phyloP scores from a whole-genome alignment of 2,888 invertebrate species.

The Trichacis sp. region DNA sequence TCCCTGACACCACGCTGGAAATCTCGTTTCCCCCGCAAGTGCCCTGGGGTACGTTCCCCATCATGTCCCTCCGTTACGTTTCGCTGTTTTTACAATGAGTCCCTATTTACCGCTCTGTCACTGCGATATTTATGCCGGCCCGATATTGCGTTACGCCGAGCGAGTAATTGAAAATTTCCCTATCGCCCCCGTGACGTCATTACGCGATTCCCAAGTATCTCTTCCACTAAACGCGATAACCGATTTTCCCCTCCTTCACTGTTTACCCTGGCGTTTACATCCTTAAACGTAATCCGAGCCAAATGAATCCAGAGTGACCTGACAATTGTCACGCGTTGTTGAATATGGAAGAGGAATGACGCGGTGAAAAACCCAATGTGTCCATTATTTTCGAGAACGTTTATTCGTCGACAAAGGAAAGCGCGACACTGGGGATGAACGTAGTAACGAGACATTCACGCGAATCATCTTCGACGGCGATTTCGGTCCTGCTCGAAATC shows the following conservation, averaged over 20 bases:
- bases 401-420: constrained; percentile 28
- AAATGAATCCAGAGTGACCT: background rate
- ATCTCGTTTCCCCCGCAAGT: constrained; percentile 38
- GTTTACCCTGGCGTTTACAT: background rate
- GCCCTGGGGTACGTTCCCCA: constrained; percentile 47
- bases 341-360: constrained; percentile 3
- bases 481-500: constrained; percentile 11
- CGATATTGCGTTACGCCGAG: constrained; percentile 62
- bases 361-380: background rate
- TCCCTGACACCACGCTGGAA: constrained; percentile 30
- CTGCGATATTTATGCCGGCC: constrained; percentile 65
- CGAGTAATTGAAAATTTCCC: constrained; percentile 66
- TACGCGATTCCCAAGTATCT: constrained; percentile 39
- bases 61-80: constrained; percentile 41
- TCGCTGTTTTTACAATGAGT: constrained; percentile 65
- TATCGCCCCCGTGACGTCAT: constrained; percentile 46
- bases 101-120: constrained; percentile 65
- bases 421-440: constrained; percentile 15
- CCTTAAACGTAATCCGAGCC: background rate
- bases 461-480: constrained; percentile 27
- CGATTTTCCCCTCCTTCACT: background rate
- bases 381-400: constrained; percentile 26
- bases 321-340: background rate
- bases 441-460: constrained; percentile 32
- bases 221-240: constrained; percentile 21